phyloP scores from a whole-genome alignment of 2,797 vertebrate species.

The Anguilla pacifica region DNA sequence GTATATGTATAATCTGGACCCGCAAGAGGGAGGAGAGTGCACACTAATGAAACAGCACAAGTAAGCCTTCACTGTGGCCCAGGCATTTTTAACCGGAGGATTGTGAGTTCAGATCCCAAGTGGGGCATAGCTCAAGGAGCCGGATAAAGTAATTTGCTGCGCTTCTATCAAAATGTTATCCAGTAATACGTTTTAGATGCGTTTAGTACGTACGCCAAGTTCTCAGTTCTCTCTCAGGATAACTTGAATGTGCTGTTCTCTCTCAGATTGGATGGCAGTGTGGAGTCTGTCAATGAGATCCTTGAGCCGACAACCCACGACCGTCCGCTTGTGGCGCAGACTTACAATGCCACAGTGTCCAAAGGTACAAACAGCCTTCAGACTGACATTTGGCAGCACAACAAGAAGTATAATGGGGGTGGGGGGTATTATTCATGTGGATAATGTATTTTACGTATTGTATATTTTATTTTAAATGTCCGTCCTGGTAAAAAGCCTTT shows the following conservation, averaged over 20 bases:
- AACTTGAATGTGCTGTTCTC: not conserved
- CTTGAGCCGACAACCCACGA: conserved; percentile 91
- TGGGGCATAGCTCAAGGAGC: not conserved
- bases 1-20: conserved; percentile 97
- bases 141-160: not conserved
- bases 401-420: not conserved
- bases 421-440: not conserved
- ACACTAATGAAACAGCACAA: conserved; percentile 98
- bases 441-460: not conserved
- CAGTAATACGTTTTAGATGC: not conserved
- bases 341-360: conserved; percentile 80
- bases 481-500: not conserved
- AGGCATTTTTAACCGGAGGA: not conserved
- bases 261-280: conserved; percentile 88
- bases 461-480: not conserved
- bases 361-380: conserved; percentile 73
- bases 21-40: conserved; percentile 95
- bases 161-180: not conserved
- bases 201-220: not conserved
- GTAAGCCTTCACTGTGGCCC: conserved; percentile 64
- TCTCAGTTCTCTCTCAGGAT: not conserved
- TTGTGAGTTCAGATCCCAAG: not conserved
- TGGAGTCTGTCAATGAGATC: conserved; percentile 89
- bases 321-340: conserved; percentile 86
- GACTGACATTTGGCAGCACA: not conserved